These are phyloP conservation scores for Incurvaria masculella DNA, from an alignment of 2,888 invertebrate species.

Conservation along the genomic window DNA sequence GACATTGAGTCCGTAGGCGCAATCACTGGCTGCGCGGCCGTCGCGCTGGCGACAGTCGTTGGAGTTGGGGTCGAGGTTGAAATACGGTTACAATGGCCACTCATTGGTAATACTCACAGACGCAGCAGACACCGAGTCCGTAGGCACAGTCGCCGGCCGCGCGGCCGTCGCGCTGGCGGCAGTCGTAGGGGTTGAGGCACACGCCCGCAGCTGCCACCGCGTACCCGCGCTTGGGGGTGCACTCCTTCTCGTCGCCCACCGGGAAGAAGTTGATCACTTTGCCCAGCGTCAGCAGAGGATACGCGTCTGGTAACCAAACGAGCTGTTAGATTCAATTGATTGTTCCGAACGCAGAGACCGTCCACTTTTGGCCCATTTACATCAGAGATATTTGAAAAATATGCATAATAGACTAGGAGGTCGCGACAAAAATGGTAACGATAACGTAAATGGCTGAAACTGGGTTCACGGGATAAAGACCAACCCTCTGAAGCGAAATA, in stretches of 20 bases:
- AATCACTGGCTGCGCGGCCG: neutral
- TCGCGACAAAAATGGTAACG: too few relatives aligned
- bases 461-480: too few relatives aligned
- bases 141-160: conserved; percentile 77
- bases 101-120: conserved; percentile 61
- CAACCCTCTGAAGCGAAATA: too few relatives aligned
- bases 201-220: conserved; percentile 69
- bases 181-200: conserved; percentile 83
- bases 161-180: conserved; percentile 65
- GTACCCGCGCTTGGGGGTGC: conserved; percentile 66
- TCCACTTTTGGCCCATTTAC: too few relatives aligned
- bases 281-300: conserved; percentile 31
- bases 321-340: too few relatives aligned
- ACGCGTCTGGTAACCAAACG: conserved; percentile 25
- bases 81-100: too few relatives aligned
- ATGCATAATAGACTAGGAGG: too few relatives aligned
- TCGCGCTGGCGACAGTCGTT: neutral
- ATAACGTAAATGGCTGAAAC: too few relatives aligned
- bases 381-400: too few relatives aligned
- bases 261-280: conserved; percentile 80
- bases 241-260: conserved; percentile 78
- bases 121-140: conserved; percentile 83
- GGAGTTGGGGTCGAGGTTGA: too few relatives aligned
- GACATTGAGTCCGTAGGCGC: too few relatives aligned
- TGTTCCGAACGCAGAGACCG: too few relatives aligned